phyloP scores from a whole-genome alignment of 2,797 vertebrate genomes.

The Spatula versicolor region DNA sequence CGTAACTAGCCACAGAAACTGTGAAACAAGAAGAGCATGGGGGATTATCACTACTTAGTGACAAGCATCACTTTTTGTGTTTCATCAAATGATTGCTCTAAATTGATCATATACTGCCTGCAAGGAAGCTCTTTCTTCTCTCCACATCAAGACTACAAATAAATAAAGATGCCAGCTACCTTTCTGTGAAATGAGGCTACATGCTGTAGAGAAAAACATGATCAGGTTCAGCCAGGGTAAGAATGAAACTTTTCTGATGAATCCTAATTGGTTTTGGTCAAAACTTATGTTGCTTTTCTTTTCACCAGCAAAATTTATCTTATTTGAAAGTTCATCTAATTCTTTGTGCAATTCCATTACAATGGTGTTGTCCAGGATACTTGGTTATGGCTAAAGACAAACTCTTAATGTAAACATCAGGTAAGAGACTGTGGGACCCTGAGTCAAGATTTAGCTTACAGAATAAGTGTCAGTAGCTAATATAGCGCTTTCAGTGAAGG shows the following conservation, averaged over 20 bases:
- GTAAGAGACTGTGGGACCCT: background rate
- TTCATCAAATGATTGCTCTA: background rate
- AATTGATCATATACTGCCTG: background rate
- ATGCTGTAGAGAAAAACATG: background rate
- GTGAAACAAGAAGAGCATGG: background rate
- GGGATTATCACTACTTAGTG: background rate
- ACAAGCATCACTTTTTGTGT: background rate
- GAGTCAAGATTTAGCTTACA: background rate
- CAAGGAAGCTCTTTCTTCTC: background rate
- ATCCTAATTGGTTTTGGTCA: background rate
- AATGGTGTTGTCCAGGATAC: background rate
- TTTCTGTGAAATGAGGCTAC: background rate
- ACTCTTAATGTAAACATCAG: background rate
- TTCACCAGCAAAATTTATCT: background rate
- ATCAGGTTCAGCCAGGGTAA: background rate
- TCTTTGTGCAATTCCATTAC: background rate
- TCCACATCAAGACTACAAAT: background rate
- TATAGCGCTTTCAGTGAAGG: background rate
- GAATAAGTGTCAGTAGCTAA: background rate
- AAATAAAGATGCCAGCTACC: background rate
- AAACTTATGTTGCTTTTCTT: background rate
- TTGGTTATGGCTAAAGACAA: background rate
- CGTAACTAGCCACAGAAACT: background rate
- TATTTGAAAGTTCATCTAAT: background rate
- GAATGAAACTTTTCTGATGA: background rate